These are phyloP conservation scores for Corythornis madagascariensis DNA, from an alignment of 2,113 vertebrate genomes.

Conservation along the genomic window DNA sequence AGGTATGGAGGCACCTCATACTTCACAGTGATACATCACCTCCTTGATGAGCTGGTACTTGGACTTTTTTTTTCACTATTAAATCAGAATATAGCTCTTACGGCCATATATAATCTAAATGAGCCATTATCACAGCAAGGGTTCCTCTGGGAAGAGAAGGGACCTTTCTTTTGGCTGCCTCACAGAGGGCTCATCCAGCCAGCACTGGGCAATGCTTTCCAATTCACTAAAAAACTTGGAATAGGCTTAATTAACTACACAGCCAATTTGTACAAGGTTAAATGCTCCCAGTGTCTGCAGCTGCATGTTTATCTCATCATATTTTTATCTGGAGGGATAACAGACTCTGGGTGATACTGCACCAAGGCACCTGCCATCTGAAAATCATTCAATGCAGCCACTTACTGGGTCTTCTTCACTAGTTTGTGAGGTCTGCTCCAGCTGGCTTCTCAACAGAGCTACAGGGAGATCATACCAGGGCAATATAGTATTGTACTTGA, in stretches of 20 bases:
- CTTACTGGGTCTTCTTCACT: not conserved
- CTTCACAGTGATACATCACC: not conserved
- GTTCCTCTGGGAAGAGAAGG: not conserved
- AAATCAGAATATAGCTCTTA: not conserved
- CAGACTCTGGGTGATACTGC: not conserved
- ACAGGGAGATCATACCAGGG: not conserved
- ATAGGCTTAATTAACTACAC: not conserved
- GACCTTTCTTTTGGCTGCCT: not conserved
- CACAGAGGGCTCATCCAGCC: rapidly evolving
- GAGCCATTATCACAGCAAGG: not conserved
- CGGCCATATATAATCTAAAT: not conserved
- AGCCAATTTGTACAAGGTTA: not conserved
- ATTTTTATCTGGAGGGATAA: not conserved
- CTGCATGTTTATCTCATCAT: not conserved
- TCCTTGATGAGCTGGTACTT: not conserved
- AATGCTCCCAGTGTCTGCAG: not conserved
- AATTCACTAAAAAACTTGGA: not conserved
- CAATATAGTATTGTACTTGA: not conserved
- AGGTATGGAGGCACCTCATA: not conserved
- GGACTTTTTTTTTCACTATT: not conserved
- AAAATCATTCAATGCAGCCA: not conserved
- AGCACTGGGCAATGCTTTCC: not conserved
- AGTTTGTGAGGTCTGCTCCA: not conserved
- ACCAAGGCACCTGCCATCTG: not conserved
- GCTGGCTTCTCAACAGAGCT: not conserved